Evolutionary conservation across 2,888 invertebrate species (phyloP), one percentile per base, ranked within the genome.

Genomic region (Chymomyza amoena): DNA sequence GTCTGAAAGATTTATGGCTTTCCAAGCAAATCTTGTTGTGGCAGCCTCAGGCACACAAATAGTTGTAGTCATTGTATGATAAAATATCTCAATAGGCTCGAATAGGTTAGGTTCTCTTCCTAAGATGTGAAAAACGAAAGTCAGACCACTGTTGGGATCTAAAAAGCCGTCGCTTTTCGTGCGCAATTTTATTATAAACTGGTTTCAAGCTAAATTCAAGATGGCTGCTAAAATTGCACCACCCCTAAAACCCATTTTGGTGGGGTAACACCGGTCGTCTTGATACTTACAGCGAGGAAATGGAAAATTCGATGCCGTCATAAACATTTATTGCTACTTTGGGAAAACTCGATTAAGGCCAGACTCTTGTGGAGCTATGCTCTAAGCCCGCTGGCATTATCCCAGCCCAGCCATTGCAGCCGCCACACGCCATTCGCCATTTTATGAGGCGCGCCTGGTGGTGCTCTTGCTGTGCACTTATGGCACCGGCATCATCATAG

Each of bases 301-400:
- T 88, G 90, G 83, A 85, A 89, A 89, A 84, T 87, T 84, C 80
- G 82, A 89, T 89, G 88, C 76, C 61, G 86, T 75, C 78, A 85
- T 89, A 88, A 89, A 88, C 75, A 84, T 90, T 90, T 87, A 89
- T 83, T 83, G 78, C 78, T 79, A 80, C 83, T 80, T 79, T 78
- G 83, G 76, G 70, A 80, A 76, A 86, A 85, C 79, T 88, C 81
- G 86, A 87, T 87, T 89, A 84, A 78, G 77, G 68, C 65, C 65
- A 64, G 39, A 13, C 50, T 25, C 62, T 32, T 45, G 39, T 45
- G 39, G 13, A 45, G 39, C 39, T 45, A 45, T 45, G 39, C 13
- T 13, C 39, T 45, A 45, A 13, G 4, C 39, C 59, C 62, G 59
- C 25, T 64, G 57, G 65, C 68, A 20, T 54, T 54, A 9, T 6